Evolutionary conservation across 2,113 vertebrate genomes (phyloP).

Genomic region (Scortum barcoo): DNA sequence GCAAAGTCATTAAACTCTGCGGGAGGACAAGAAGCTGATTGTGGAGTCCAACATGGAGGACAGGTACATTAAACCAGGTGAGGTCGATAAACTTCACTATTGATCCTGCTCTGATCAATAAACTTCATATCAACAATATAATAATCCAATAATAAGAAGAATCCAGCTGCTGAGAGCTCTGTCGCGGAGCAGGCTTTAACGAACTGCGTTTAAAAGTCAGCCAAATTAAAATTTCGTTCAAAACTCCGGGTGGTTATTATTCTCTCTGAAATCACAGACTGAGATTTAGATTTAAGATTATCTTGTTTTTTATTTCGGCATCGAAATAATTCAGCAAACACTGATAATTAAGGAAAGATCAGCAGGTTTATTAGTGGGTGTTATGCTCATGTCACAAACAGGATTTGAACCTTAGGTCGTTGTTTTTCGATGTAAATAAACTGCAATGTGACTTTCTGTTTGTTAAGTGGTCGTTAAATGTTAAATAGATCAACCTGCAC

Average conservation of each 20-base stretch:
- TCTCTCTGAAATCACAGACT: background rate
- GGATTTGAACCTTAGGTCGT: too few relatives aligned
- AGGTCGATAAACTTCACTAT: conserved; percentile 12
- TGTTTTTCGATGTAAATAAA: background rate
- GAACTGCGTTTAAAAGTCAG: background rate
- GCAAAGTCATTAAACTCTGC: too few relatives aligned
- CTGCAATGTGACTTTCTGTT: too few relatives aligned
- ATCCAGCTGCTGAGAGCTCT: background rate
- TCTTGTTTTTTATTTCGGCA: fast-evolving
- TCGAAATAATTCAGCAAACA: fast-evolving
- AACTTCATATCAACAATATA: background rate
- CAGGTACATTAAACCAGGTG: conserved; percentile 78
- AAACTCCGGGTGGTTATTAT: fast-evolving
- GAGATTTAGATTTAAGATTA: fast-evolving
- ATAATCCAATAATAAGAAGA: too few relatives aligned
- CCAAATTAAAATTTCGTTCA: fast-evolving
- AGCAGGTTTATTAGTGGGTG: background rate
- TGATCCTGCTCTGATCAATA: background rate
- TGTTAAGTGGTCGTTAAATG: background rate
- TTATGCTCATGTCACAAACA: too few relatives aligned
- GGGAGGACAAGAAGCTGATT: too few relatives aligned
- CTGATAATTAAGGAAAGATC: fast-evolving
- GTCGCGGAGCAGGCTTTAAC: background rate
- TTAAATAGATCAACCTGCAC: background rate
- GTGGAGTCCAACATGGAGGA: conserved; percentile 70